These are phyloP conservation scores for Cordilura impudica DNA, from an alignment of 2,888 invertebrate genomes.

Conservation along the genomic window DNA sequence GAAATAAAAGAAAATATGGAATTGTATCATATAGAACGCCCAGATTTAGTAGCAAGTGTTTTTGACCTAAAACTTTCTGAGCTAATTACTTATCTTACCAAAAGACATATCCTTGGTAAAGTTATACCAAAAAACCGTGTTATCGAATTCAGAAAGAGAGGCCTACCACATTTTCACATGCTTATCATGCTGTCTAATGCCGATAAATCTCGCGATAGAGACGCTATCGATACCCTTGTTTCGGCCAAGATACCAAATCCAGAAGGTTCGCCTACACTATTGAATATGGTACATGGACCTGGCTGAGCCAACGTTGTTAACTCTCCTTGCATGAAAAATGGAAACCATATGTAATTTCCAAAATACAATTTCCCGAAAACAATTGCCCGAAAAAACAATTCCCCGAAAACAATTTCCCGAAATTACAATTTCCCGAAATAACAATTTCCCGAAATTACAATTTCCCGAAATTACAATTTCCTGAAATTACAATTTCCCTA, in stretches of 20 bases:
- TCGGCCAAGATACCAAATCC: background rate
- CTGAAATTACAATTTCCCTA: too few species aligned
- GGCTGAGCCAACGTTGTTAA: too few species aligned
- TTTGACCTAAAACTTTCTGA: background rate
- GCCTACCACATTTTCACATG: background rate
- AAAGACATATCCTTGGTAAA: background rate
- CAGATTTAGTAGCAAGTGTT: background rate
- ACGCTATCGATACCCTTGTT: background rate
- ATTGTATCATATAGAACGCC: background rate
- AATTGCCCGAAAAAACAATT: too few species aligned
- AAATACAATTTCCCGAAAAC: too few species aligned
- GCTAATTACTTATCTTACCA: background rate
- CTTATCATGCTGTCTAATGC: background rate
- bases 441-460: too few species aligned
- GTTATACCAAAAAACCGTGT: background rate
- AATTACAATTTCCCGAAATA: too few species aligned
- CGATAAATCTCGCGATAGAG: background rate
- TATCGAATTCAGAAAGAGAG: background rate
- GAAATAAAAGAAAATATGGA: background rate
- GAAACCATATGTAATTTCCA: too few species aligned
- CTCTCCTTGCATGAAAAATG: too few species aligned
- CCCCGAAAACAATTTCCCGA: too few species aligned
- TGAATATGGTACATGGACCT: too few species aligned
- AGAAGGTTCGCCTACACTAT: too few species aligned
- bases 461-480: too few species aligned